Evolutionary conservation across 2,888 invertebrate genomes (phyloP), one percentile per base, ranked within the genome.

Genomic region (Melikaiella ostensackeni): DNA sequence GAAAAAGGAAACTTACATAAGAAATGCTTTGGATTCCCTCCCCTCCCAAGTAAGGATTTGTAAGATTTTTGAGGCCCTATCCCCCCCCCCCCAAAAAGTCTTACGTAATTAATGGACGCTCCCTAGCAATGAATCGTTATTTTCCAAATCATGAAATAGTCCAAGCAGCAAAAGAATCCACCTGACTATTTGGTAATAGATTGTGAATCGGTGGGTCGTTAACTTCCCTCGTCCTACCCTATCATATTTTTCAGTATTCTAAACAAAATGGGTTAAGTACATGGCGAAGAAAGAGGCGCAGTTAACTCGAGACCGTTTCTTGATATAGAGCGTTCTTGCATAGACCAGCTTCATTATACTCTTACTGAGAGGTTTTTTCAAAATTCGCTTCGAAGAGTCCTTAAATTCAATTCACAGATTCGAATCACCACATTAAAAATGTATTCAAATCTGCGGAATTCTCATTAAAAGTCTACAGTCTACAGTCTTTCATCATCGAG

Each of bases 271-370:
- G 70, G 70, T 70, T 70, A 70, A 70, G 70, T 50, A 30, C 30
- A 70, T 24, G 46, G 46, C 70, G 66, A 46, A 8, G 30, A 50
- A 55, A 73, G 74, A 19, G 9, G 50, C 21, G 33, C 50, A 76
- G 79, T 80, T 74, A 81, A 75, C 35, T 59, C 62, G 76, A 78
- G 64, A 79, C 74, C 63, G 79, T 64, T 78, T 79, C 63, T 61
- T 73, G 57, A 74, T 76, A 76, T 74, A 75, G 38, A 57, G 62
- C 75, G 78, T 78, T 75, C 75, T 78, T 63, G 42, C 76, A 61
- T 75, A 74, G 59, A 55, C 62, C 55, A 74, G 64, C 74, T 66
- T 79, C 74, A 76, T 79, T 79, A 75, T 76, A 77, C 8, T n/a
- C n/a, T 50, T n/a, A 50, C 50, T 19, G 50, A 50, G n/a, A 50